A percentile compares a stretch with the other conserved stretches of the same genome.
phyloP scores from a whole-genome alignment of 2,113 vertebrate species.

The Muscicapa adusta region DNA sequence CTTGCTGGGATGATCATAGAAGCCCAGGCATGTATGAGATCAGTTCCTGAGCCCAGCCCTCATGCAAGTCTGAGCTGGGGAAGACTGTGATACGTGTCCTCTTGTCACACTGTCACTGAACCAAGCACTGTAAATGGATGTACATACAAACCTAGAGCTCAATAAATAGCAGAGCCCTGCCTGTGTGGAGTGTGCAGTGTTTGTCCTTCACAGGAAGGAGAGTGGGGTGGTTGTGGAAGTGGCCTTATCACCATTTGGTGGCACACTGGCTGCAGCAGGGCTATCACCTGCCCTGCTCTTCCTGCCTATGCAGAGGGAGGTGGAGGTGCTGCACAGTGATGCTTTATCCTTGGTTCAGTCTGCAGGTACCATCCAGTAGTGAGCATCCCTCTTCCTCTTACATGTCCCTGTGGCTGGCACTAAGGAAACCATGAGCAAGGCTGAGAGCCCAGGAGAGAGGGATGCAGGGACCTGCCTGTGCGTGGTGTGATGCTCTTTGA shows the following conservation, averaged over 20 bases:
- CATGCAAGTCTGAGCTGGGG: not conserved
- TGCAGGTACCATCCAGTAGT: not conserved
- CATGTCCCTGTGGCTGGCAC: rapidly evolving
- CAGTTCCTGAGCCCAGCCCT: not conserved
- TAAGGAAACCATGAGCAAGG: not conserved
- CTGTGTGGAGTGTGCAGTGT: not conserved
- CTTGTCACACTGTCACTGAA: not conserved
- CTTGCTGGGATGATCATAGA: not conserved
- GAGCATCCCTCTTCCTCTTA: not conserved
- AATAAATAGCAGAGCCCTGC: slow-evolving; percentile 36
- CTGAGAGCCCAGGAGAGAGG: rapidly evolving
- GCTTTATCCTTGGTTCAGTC: not conserved
- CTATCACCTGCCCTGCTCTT: not conserved
- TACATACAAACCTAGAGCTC: slow-evolving; percentile 14
- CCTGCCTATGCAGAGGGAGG: not conserved
- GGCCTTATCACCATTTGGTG: not conserved
- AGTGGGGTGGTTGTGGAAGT: not conserved
- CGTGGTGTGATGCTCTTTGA: not conserved
- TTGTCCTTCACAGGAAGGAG: not conserved
- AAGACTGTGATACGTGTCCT: not conserved
- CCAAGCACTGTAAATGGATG: slow-evolving; percentile 18
- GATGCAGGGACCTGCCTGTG: not conserved
- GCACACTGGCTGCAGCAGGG: not conserved
- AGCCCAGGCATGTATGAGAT: not conserved
- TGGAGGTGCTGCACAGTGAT: not conserved